Conservation (phyloP, 2,797 vertebrate genomes). For the Sebastes itinus region DNA sequence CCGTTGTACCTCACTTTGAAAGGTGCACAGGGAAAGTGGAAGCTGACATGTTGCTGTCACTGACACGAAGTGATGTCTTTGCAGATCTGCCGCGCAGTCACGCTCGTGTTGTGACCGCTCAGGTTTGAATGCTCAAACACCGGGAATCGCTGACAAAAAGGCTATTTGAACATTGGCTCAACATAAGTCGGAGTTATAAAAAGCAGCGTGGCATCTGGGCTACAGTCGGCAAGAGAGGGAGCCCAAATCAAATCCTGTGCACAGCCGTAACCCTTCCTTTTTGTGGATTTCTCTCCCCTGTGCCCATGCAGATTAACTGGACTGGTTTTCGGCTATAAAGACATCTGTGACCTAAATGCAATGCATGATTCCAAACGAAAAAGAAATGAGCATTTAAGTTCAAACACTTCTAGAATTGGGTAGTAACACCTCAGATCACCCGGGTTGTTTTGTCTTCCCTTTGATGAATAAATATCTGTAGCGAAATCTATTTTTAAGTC, state of each 20-base stretch:
- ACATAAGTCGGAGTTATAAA: constrained; percentile 72
- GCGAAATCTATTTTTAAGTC: constrained; percentile 19
- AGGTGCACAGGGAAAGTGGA: constrained; percentile 41
- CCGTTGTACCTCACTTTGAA: constrained; percentile 53
- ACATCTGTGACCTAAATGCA: constrained; percentile 62
- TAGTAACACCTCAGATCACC: constrained; percentile 3
- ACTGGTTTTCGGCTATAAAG: constrained; percentile 56
- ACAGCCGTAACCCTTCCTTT: constrained; percentile 55
- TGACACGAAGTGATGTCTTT: constrained; percentile 65
- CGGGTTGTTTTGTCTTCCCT: neutral
- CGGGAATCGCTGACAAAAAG: constrained; percentile 63
- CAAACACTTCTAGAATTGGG: neutral
- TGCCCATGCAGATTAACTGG: constrained; percentile 66
- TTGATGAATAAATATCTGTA: constrained; percentile 28
- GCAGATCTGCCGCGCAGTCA: constrained; percentile 63
- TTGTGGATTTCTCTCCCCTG: constrained; percentile 50
- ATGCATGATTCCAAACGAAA: constrained; percentile 1
- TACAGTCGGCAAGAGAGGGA: constrained; percentile 47
- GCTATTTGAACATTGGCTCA: constrained; percentile 72
- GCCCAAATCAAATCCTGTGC: constrained; percentile 63
- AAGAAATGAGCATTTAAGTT: neutral
- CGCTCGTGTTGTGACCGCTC: constrained; percentile 53
- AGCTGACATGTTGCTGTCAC: constrained; percentile 63
- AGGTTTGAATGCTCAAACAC: constrained; percentile 53
- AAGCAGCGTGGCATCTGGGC: constrained; percentile 60